phyloP scores from a whole-genome alignment of 2,797 vertebrate species.

The Eremophila alpestris region DNA sequence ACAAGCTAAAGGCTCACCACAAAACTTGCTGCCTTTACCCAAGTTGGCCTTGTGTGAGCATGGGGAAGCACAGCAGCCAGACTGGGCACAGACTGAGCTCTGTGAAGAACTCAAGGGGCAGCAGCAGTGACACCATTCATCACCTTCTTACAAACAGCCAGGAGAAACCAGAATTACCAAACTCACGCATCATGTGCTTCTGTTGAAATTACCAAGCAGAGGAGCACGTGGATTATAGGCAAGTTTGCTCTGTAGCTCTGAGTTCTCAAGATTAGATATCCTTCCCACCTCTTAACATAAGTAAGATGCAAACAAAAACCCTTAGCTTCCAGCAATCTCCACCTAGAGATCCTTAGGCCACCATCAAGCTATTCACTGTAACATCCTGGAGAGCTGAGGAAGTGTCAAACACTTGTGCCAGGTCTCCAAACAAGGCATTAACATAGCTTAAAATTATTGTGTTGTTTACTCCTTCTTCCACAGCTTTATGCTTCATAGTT shows the following conservation, averaged over 20 bases:
- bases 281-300: not conserved
- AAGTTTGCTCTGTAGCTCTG: not conserved
- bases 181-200: not conserved
- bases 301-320: not conserved
- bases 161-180: not conserved
- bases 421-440: not conserved
- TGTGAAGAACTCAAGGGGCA: not conserved
- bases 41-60: not conserved
- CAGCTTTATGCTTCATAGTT: not conserved
- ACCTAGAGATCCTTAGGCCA: not conserved
- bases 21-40: not conserved
- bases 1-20: not conserved
- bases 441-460: not conserved
- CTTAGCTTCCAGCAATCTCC: not conserved
- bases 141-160: not conserved
- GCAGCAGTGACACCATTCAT: not conserved
- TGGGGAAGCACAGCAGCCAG: not conserved
- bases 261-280: not conserved
- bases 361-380: not conserved
- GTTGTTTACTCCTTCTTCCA: not conserved
- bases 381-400: not conserved
- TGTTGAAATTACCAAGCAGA: not conserved
- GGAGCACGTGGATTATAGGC: rapidly evolving
- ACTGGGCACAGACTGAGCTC: not conserved
- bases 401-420: not conserved